Conservation (phyloP, 30 jellyfish, hydroid and myxozoan species). For the Phacellophora camtschatica region DNA sequence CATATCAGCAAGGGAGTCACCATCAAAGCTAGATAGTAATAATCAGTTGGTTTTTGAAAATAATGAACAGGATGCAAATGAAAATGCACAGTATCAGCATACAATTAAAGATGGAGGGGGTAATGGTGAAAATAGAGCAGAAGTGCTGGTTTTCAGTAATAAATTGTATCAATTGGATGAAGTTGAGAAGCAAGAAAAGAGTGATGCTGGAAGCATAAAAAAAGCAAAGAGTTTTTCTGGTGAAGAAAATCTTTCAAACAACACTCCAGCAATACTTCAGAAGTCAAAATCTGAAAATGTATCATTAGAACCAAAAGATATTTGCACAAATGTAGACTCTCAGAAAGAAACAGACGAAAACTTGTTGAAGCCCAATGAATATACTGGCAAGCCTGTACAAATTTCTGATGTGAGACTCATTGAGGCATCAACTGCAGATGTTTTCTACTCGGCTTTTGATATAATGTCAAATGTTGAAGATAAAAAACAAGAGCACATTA, state of each 20-base stretch:
- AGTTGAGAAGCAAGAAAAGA: background rate
- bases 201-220: background rate
- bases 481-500: background rate
- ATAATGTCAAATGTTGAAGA: background rate
- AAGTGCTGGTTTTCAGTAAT: background rate
- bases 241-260: background rate
- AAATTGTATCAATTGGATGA: background rate
- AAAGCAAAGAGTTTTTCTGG: background rate
- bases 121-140: background rate
- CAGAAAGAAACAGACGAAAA: background rate
- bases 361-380: no score
- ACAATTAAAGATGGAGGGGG: no score
- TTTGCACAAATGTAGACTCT: background rate
- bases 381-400: background rate
- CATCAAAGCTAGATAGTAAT: background rate
- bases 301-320: background rate
- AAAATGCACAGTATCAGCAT: background rate
- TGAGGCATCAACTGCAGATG: slow-evolving; percentile 35
- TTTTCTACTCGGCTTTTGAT: slow-evolving; percentile 73
- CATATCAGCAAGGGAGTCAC: background rate
- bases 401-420: background rate
- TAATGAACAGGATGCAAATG: background rate
- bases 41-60: background rate
- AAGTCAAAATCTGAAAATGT: background rate
- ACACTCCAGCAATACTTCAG: background rate